phyloP scores from a whole-genome alignment of 2,888 invertebrate species.

The Hirtodrosophila trivittata region DNA sequence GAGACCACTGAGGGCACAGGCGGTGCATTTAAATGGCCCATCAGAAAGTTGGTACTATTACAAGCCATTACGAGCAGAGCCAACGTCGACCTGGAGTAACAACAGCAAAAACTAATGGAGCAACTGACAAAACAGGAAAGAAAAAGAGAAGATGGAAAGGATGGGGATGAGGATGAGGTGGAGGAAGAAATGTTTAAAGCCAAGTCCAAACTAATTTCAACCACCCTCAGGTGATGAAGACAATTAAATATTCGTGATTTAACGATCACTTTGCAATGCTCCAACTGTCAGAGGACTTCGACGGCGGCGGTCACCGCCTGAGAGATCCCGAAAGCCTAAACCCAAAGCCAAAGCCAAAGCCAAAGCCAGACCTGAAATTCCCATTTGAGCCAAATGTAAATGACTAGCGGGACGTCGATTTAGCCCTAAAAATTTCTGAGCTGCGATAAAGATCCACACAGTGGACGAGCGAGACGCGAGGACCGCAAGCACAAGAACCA shows the following conservation, averaged over 20 bases:
- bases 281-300: slow-evolving; percentile 62
- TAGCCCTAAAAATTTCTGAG: slow-evolving; percentile 68
- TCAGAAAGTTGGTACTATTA: slow-evolving; percentile 68
- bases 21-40: slow-evolving; percentile 52
- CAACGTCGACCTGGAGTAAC: slow-evolving; percentile 18
- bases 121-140: slow-evolving; percentile 21
- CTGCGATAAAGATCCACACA: slow-evolving; percentile 73
- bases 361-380: slow-evolving; percentile 29
- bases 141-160: slow-evolving; percentile 7
- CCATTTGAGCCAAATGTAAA: slow-evolving; percentile 72
- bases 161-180: too few relatives aligned
- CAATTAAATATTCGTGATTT: slow-evolving; percentile 84
- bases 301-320: slow-evolving; percentile 23
- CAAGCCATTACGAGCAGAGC: slow-evolving; percentile 50
- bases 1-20: slow-evolving; percentile 25
- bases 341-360: slow-evolving; percentile 16
- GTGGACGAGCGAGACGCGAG: slow-evolving; percentile 42
- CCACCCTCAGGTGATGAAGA: slow-evolving; percentile 83
- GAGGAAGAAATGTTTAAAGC: slow-evolving; percentile 61
- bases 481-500: slow-evolving; percentile 59
- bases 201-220: slow-evolving; percentile 80
- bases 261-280: slow-evolving; percentile 83
- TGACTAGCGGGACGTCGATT: slow-evolving; percentile 63
- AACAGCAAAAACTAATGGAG: slow-evolving; percentile 37
- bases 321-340: too few relatives aligned